Evolutionary conservation across 2,113 vertebrate species (phyloP), one percentile per base, ranked within the genome.

Genomic region (Glaucidium brasilianum): DNA sequence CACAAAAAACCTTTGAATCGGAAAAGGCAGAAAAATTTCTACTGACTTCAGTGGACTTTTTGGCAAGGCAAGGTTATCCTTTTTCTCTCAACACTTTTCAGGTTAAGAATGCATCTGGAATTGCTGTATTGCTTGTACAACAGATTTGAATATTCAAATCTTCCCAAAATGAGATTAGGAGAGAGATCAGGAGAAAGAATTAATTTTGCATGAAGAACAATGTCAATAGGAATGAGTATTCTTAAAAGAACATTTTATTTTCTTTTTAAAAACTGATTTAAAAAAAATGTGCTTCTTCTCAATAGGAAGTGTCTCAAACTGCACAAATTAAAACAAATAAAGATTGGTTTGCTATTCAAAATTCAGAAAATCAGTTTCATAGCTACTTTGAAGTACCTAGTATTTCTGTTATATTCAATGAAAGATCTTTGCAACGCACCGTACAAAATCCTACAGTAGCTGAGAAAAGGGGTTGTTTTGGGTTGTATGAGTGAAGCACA

Each of bases 51-150:
- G 15, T 56, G 52, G 45, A 5, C 4, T 22, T 22, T 62, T 74
- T 29, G 19, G 5, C 23, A 43, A 25, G 9, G 13, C 6, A 6
- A 62, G 34, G 5, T 35, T 37, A 41, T 0, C 14, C 0, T 1
- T 62, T 85, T 83, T 32, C 45, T 55, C 39, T 66, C 39, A 60
- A 11, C 9, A 27, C 6, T 75, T 74, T 53, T 67, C 62, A 52
- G 29, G n/a, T 17, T 79, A 43, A 66, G 12, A 52, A 52, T 16
- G 56, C 12, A 49, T 35, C 37, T 80, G 18, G 37, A 53, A 15
- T 32, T 34, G 11, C 35, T 74, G 3, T 32, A 71, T 47, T 71
- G 20, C 30, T 62, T 83, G 34, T 49, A 62, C 32, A 43, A 86
- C 17, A 75, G 9, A 68, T 50, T 15, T 45, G 49, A 56, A 23